Evolutionary conservation across 2,797 vertebrate genomes (phyloP), one percentile per base, ranked within the genome.

Genomic region (Sebastes minor): DNA sequence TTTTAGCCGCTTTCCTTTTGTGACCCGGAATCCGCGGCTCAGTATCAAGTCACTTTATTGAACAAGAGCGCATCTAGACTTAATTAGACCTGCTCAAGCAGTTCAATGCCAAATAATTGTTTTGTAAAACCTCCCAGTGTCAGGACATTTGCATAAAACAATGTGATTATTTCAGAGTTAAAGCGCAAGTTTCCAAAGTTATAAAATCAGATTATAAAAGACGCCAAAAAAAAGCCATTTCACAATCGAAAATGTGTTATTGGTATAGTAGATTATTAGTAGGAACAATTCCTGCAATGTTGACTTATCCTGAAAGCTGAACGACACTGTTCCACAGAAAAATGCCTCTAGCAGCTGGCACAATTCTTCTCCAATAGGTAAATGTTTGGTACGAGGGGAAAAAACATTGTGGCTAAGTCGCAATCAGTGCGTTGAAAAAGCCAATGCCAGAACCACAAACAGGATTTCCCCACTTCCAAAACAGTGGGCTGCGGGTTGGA

Each of bases 401-500:
- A 80, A 85, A n/a, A 90, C 82, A 86, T 33, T 87, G 86, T n/a
- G 80, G 83, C 64, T 81, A 68, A 76, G 59, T 69, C 56, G 85
- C 84, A 90, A 93, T 92, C 83, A 86, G 84, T 81, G 84, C 76
- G 59, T 82, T 65, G 70, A 71, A 82, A 65, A 30, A 57, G 77
- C 27, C 46, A 30, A 35, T 65, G 91, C 91, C 92, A 94, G 76
- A 94, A 94, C 89, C 93, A 88, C 90, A 84, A 87, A 90, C 84
- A 91, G 93, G 91, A 94, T 92, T 90, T 95, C 91, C 92, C 90
- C 72, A 74, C 67, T 89, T 91, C 86, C 80, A 80, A 83, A 91
- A 89, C 89, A 90, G 83, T 80, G 42, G 33, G 16, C 74, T 46
- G 82, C 78, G 84, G 88, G 74, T 75, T 94, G 89, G 90, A 89